phyloP scores from a whole-genome alignment of 2,113 vertebrate species.

The Poeciliopsis occidentalis region DNA sequence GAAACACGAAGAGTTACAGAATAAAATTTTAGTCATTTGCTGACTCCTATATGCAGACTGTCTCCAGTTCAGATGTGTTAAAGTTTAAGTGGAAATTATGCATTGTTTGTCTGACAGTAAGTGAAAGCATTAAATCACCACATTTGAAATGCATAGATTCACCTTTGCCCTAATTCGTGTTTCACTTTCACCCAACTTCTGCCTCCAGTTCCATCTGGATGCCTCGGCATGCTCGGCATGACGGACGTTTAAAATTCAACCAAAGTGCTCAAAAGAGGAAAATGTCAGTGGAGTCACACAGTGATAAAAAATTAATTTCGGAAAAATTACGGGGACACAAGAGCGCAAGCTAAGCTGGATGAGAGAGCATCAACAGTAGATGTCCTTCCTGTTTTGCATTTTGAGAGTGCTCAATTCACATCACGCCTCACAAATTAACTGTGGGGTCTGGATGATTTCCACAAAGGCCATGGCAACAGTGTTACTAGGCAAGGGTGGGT shows the following conservation, averaged over 20 bases:
- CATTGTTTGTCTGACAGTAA: background rate
- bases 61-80: background rate
- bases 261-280: background rate
- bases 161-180: slow-evolving; percentile 24
- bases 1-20: background rate
- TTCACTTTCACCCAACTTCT: slow-evolving; percentile 12
- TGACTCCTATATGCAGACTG: slow-evolving; percentile 4
- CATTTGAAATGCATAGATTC: slow-evolving; percentile 19
- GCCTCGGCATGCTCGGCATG: background rate
- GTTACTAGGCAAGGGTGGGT: slow-evolving; percentile 66
- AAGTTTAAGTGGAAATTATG: background rate
- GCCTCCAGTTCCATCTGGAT: background rate
- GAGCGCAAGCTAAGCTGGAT: slow-evolving; percentile 6
- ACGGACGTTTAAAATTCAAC: slow-evolving; percentile 1
- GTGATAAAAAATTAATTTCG: background rate
- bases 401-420: slow-evolving; percentile 69
- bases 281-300: slow-evolving; percentile 26
- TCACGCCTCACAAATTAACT: slow-evolving; percentile 64
- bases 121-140: slow-evolving; percentile 13
- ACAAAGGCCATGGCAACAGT: slow-evolving; percentile 73
- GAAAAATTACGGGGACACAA: slow-evolving; percentile 2
- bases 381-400: slow-evolving; percentile 53
- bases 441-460: slow-evolving; percentile 52
- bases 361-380: slow-evolving; percentile 10
- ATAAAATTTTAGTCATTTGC: slow-evolving; percentile 12